Evolutionary conservation across 2,113 vertebrate genomes (phyloP), one percentile per base, ranked within the genome.

Genomic region (Rhadina sibilatrix): DNA sequence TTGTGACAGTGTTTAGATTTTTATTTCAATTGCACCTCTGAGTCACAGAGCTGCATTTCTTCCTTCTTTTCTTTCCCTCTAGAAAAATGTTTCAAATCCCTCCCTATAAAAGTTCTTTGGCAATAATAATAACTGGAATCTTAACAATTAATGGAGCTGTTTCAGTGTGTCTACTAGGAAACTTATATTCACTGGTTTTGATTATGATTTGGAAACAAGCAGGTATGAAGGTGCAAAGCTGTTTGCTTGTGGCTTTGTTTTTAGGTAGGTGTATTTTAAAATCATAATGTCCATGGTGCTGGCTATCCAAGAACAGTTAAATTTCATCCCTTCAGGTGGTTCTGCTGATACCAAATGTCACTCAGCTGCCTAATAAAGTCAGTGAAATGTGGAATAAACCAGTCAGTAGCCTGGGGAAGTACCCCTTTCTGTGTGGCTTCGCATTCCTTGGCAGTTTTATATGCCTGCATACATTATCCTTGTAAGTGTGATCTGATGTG

Each of bases 391-490:
- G 68, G 87, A 96, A 60, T 85, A 74, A 94, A 69, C 50, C 78
- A 83, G 84, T 53, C 78, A 91, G 81, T 93, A 92, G 90, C 92
- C 93, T 72, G 60, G 54, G 95, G 92, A 96, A 94, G 88, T 47
- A 83, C 90, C 93, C 69, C 74, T 87, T 95, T 96, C 93, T 95
- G 95, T 92, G 88, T 97, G 93, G 75, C 94, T 95, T 96, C 30
- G 21, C 56, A 6, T 91, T 96, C 93, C 75, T 94, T 89, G 90
- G 81, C 88, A 93, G n/a, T 93, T 96, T 94, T 76, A 63, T 87
- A 66, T 0, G 64, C 89, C 91, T 96, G 91, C 83, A 92, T 95
- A 84, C 60, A 94, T 90, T 97, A 96, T 96, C 86, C 71, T 95
- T 92, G 74, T 79, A 96, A 97, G 91, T 93, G 93, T 93, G 91